Base-by-base conservation (phyloP, 2,888 invertebrate species). In the Troilus luridus region DNA sequence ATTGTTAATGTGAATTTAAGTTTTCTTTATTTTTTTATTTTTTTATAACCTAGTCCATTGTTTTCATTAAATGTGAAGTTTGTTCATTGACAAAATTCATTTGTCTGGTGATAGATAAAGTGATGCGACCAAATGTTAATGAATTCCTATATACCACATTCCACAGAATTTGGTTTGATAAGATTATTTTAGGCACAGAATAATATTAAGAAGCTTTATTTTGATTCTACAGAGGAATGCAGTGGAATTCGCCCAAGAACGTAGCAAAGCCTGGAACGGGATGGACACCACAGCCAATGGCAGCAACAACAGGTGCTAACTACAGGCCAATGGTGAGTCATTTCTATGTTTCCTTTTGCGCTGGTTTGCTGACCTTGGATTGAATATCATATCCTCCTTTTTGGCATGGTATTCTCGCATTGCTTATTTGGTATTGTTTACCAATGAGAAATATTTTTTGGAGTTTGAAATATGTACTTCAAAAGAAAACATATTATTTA, bases 181-280 rank as follows among this genome's bases (percentile, higher is more conserved):
- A 41, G 41, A 41, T 41, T 41, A 41, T 41, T 41, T 1, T 3
- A 41, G 41, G 41, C 41, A 41, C 41, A 41, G 41, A 41, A 41
- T 41, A 41, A 41, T 3, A 41, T 41, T 41, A 41, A 41, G 41
- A 41, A 41, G 11, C 1, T 77, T 21, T 56, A 85, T 58, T 56
- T 56, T 0, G n/a, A n/a, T 56, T 85, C 93, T 94, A 93, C 94
- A 97, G 97, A 95, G 97, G 97, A 94, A 97, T 98, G 95, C 97
- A 97, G 95, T 98, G 98, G 98, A 98, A 97, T 94, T 98, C 98
- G 92, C 98, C 98, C 92, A 98, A 98, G 95, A 97, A 97, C 94
- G 96, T 96, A 92, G 96, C 97, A 93, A 98, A 97, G 95, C 95
- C 97, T 72, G 95, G 92, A 88, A 92, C 92, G 93, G 96, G 96